Evolutionary conservation across 2,113 vertebrate genomes (phyloP).

Genomic region (Macroglossus sobrinus): DNA sequence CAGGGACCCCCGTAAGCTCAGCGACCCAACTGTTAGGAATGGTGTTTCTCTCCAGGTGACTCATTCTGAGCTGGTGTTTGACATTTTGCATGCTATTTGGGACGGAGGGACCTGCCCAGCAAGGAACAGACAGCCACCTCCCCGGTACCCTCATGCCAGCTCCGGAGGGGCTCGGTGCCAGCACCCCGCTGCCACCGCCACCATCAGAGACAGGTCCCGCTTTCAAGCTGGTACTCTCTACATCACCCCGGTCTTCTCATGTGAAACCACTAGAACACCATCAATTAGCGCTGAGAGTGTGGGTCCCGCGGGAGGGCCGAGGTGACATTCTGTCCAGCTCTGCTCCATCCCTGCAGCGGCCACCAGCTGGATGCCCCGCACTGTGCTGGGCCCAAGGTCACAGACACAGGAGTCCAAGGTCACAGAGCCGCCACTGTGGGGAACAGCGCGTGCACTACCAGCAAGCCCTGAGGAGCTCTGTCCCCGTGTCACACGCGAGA

Average conservation of each 20-base stretch:
- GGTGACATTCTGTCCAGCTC: accelerated
- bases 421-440: neutral
- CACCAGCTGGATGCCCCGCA: accelerated
- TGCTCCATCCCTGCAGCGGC: accelerated
- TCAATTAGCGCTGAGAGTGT: accelerated
- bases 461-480: no score
- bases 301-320: accelerated
- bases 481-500: accelerated
- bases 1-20: neutral
- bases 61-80: neutral
- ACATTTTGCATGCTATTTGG: neutral
- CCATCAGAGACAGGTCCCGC: accelerated
- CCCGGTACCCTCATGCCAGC: accelerated
- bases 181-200: accelerated
- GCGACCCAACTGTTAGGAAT: neutral
- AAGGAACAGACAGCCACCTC: accelerated
- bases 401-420: neutral
- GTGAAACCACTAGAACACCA: accelerated
- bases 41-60: neutral
- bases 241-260: accelerated
- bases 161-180: neutral
- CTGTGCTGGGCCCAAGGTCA: neutral
- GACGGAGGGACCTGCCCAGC: accelerated
- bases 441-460: no score
- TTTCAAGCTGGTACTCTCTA: no score